These are phyloP conservation scores for Antennarius striatus DNA, from an alignment of 2,113 vertebrate species.

Conservation along the genomic window DNA sequence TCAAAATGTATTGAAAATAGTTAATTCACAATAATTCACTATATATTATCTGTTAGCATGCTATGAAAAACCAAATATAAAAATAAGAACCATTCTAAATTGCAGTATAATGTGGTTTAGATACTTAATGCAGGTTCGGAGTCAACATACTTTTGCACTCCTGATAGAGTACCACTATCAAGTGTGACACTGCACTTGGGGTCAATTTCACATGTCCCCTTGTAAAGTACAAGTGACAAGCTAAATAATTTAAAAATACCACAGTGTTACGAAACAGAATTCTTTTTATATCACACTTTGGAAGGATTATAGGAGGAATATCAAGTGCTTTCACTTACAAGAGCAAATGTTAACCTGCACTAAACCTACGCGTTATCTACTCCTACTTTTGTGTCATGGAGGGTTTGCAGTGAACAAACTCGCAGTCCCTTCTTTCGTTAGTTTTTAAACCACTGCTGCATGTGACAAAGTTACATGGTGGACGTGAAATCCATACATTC, in stretches of 20 bases:
- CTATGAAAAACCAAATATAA: constrained; percentile 24
- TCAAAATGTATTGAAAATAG: constrained; percentile 41
- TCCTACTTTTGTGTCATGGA: background rate
- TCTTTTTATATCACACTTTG: constrained; percentile 11
- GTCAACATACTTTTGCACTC: constrained; percentile 17
- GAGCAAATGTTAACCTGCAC: constrained; percentile 9
- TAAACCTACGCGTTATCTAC: background rate
- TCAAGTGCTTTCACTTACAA: constrained; percentile 3
- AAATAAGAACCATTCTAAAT: constrained; percentile 17
- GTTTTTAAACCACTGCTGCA: background rate
- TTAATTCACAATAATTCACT: constrained; percentile 37
- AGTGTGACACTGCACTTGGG: background rate
- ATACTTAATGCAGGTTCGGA: constrained; percentile 20
- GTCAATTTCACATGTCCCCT: background rate
- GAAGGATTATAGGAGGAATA: background rate
- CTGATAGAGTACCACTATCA: background rate
- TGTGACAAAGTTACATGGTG: background rate
- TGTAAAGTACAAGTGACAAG: constrained; percentile 12
- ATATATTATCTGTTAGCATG: constrained; percentile 17
- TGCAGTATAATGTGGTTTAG: constrained; percentile 22
- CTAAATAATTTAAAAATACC: constrained; percentile 14
- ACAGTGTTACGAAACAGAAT: constrained; percentile 6
- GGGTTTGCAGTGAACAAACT: background rate
- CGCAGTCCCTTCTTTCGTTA: constrained; percentile 4
- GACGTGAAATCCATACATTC: background rate